These are phyloP conservation scores for Caenorhabditis macrosperma DNA, from an alignment of 2,888 invertebrate genomes.

Conservation along the genomic window DNA sequence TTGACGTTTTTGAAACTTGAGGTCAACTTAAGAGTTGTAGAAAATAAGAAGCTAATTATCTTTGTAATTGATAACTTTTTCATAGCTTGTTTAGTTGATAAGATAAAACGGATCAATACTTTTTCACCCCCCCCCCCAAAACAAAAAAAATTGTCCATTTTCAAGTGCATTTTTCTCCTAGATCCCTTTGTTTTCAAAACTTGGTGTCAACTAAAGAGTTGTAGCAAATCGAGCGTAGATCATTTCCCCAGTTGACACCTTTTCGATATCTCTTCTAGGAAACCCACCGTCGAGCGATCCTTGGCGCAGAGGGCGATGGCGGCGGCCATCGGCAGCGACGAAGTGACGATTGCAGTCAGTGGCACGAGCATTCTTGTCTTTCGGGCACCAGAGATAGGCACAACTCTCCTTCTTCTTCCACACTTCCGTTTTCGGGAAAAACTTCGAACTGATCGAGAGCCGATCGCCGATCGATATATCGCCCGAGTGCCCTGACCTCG, in stretches of 20 bases:
- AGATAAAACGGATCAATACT: too few species aligned
- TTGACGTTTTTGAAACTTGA: too few species aligned
- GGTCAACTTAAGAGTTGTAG: too few species aligned
- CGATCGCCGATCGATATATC: conserved; percentile 3
- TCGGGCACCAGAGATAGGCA: conserved; percentile 18
- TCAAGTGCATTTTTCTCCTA: too few species aligned
- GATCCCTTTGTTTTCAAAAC: too few species aligned
- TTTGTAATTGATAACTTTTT: too few species aligned
- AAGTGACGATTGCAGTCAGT: conserved; percentile 45
- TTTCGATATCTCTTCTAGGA: not conserved
- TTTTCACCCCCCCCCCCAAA: too few species aligned
- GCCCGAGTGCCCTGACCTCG: conserved; percentile 8
- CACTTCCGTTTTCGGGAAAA: not conserved
- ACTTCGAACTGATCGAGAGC: conserved; percentile 32
- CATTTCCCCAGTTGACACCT: too few species aligned
- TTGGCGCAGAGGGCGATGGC: conserved; percentile 50
- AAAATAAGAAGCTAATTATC: too few species aligned
- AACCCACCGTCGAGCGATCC: conserved; percentile 40
- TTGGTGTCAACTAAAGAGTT: too few species aligned
- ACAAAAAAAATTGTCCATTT: too few species aligned
- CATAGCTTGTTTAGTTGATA: not conserved
- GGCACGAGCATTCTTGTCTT: conserved; percentile 48
- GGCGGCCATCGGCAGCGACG: conserved; percentile 50
- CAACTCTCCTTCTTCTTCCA: conserved; percentile 34
- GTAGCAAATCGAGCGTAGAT: too few species aligned